Conservation (phyloP, 2,113 vertebrate genomes). For the Rutilus rutilus region DNA sequence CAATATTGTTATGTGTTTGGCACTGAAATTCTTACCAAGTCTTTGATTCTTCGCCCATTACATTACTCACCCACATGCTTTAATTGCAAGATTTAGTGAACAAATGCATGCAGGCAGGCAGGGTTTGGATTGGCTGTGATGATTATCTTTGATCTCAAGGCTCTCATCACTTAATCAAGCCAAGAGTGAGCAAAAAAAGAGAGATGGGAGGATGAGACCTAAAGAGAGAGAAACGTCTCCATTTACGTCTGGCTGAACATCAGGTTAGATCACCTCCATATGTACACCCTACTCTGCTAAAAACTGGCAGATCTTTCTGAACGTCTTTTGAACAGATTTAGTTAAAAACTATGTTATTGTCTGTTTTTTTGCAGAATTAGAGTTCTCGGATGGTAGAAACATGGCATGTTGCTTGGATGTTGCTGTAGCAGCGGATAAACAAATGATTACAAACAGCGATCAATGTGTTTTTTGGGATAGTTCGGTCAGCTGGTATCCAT, state of each 20-base stretch:
- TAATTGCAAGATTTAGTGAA: slow-evolving; percentile 9
- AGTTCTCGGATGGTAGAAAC: background rate
- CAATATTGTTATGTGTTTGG: slow-evolving; percentile 32
- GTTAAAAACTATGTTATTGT: background rate
- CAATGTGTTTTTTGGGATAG: background rate
- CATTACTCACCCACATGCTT: slow-evolving; percentile 26
- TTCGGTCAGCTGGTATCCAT: too few species aligned
- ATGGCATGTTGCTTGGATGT: background rate
- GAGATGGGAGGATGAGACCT: background rate
- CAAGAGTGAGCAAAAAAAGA: background rate
- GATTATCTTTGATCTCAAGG: slow-evolving; percentile 6
- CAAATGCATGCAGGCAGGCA: slow-evolving; percentile 14
- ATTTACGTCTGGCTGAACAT: slow-evolving; percentile 30
- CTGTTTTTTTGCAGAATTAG: background rate
- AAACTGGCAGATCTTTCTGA: background rate
- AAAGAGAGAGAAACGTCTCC: background rate
- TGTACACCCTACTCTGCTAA: background rate
- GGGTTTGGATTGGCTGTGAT: background rate
- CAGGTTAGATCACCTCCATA: slow-evolving; percentile 32
- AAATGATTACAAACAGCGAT: background rate
- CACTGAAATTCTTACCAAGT: slow-evolving; percentile 25
- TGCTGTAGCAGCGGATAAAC: background rate
- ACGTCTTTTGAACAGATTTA: background rate
- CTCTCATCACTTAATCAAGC: background rate
- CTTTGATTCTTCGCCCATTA: slow-evolving; percentile 33